Base-by-base conservation (phyloP, 2,888 invertebrate genomes). In the Platynereis dumerilii region DNA sequence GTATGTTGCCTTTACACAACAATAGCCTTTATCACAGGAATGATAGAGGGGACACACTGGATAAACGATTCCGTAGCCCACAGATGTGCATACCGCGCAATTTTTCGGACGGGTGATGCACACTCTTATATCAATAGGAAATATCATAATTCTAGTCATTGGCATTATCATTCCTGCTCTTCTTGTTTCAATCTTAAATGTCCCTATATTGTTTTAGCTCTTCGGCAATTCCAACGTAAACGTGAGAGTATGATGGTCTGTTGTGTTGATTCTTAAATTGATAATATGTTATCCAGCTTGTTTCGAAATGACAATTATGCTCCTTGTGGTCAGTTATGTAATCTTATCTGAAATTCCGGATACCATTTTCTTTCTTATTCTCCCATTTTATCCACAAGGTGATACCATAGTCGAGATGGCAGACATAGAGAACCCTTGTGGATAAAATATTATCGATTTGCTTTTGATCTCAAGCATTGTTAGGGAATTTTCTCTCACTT, bases 331-430 rank as follows among this genome's bases (percentile, higher is more conserved):
- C 2, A 42, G 56, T n/a, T 62, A 62, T 24, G 26, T 62, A 1
- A 62, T 62, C 7, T 27, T 62, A 3, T 22, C 56, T 12, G 62
- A 62, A 29, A 54, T 57, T 15, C 62, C 62, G 1, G 62, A 62
- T n/a, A 42, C 39, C 20, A 28, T 62, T 17, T 39, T 54, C 22
- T 62, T 56, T 26, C 62, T 62, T 26, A 57, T 62, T 15, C 1
- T 22, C 26, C 62, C 62, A 1, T 62, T 62, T 42, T 62, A 57
- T 56, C 62, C 57, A 1, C 44, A 29, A 27, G 62, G 57, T 3
- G 52, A 54, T n/a, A 15, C 17, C 1, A 26, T 15, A 2, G 24
- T 55, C 15, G 17, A 53, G 5, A 12, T 20, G n/a, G 2, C 26
- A 34, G 55, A 39, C 24, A 29, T 1, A 7, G 22, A 1, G 61